phyloP scores from a whole-genome alignment of 2,113 vertebrate genomes.

The Natator depressus region DNA sequence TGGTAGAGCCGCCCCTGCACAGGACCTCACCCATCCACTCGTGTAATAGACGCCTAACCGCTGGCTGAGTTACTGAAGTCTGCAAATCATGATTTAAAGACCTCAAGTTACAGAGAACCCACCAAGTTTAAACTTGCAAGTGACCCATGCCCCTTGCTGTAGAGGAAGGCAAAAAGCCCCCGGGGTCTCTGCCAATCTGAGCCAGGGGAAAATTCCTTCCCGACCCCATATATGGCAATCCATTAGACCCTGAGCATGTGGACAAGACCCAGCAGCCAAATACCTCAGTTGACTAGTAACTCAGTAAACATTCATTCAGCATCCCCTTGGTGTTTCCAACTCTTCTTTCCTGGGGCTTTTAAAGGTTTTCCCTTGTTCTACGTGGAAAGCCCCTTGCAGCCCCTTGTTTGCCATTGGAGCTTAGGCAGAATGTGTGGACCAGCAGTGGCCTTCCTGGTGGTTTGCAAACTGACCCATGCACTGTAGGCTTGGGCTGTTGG shows the following conservation, averaged over 20 bases:
- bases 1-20: background rate
- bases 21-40: background rate
- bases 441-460: background rate
- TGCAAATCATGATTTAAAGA: background rate
- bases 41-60: background rate
- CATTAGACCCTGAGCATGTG: background rate
- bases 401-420: background rate
- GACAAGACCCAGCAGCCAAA: background rate
- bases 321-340: background rate
- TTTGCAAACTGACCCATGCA: background rate
- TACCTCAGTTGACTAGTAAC: fast-evolving
- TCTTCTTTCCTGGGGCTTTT: background rate
- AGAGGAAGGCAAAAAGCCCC: background rate
- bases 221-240: background rate
- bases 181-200: background rate
- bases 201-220: background rate
- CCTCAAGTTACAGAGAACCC: background rate
- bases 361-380: background rate
- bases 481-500: background rate
- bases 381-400: background rate
- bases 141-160: background rate
- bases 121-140: background rate
- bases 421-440: background rate
- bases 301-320: background rate
- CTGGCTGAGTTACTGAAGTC: background rate